A percentile compares a stretch with the other conserved stretches of the same genome.
Evolutionary conservation across 2,888 invertebrate genomes (phyloP).

Genomic region (Beris chalybata): DNA sequence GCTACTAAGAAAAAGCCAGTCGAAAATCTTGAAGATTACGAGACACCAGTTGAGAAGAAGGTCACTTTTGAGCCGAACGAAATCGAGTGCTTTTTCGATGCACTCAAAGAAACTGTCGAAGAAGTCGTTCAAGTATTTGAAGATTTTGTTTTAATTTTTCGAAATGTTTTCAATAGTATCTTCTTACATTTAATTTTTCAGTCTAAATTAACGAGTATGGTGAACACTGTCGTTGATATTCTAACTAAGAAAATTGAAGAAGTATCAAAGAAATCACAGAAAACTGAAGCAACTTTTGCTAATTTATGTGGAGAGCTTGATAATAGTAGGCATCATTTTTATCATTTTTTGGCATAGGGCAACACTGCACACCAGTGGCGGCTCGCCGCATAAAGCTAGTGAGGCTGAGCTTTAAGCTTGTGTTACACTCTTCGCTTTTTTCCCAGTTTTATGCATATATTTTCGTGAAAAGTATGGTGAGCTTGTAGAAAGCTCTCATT

Average conservation of each 20-base stretch:
- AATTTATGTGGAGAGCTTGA: conserved; percentile 15
- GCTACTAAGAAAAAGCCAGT: conserved; percentile 12
- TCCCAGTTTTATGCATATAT: too few relatives aligned
- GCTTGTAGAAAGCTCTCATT: too few relatives aligned
- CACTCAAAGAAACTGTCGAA: conserved; percentile 48
- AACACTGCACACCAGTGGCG: too few relatives aligned
- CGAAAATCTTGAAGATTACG: conserved; percentile 14
- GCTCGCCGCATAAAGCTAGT: too few relatives aligned
- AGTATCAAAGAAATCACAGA: conserved; percentile 20
- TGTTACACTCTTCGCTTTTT: too few relatives aligned
- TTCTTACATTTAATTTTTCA: neutral
- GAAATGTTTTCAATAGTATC: neutral
- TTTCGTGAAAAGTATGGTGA: too few relatives aligned
- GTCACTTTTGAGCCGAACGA: conserved; percentile 42
- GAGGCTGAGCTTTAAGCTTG: too few relatives aligned
- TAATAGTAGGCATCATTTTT: conserved; percentile 19
- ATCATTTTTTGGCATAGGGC: too few relatives aligned
- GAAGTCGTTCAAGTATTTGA: conserved; percentile 46
- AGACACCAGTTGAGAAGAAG: neutral
- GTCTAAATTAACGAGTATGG: conserved; percentile 13
- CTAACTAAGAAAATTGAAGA: conserved; percentile 22
- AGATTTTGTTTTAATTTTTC: neutral
- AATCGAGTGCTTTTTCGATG: conserved; percentile 48
- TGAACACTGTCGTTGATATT: conserved; percentile 8
- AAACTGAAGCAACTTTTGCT: conserved; percentile 10